phyloP scores from a whole-genome alignment of 1,140 invertebrate species.

The Drosophila miranda region DNA sequence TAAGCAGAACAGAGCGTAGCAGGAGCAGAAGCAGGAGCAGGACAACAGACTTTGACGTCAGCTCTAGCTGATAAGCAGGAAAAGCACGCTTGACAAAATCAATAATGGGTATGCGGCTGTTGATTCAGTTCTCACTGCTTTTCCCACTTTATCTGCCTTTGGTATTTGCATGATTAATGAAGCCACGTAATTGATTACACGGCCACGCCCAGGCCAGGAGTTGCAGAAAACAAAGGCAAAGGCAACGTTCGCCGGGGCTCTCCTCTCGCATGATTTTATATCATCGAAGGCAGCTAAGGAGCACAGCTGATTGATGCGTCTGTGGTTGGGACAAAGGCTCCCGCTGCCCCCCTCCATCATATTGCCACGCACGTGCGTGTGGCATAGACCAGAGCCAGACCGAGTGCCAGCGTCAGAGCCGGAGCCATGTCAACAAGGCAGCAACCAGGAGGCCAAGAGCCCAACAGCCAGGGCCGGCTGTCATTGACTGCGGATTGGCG shows the following conservation, averaged over 20 bases:
- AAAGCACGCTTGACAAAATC: conserved; percentile 60
- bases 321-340: conserved; percentile 47
- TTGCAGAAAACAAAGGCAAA: conserved; percentile 13
- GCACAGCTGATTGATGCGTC: conserved; percentile 71
- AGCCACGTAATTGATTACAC: conserved; percentile 75
- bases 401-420: neutral
- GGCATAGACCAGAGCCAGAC: neutral
- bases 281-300: conserved; percentile 53
- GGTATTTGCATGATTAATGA: conserved; percentile 79
- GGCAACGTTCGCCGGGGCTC: conserved; percentile 12
- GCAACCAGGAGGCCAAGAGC: neutral
- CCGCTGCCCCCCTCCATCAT: conserved; percentile 5
- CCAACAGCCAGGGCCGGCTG: conserved; percentile 26
- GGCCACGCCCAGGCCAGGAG: conserved; percentile 48
- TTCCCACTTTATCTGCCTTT: conserved; percentile 28
- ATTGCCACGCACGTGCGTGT: too few relatives aligned
- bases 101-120: conserved; percentile 55
- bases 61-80: conserved; percentile 45
- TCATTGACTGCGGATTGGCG: conserved; percentile 60
- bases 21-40: too few relatives aligned
- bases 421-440: neutral
- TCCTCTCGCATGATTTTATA: conserved; percentile 47
- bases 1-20: conserved; percentile 31
- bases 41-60: conserved; percentile 51
- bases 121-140: conserved; percentile 18